Evolutionary conservation across 1,140 invertebrate genomes (phyloP), one percentile per base, ranked within the genome.

Genomic region (Philaenus spumarius): DNA sequence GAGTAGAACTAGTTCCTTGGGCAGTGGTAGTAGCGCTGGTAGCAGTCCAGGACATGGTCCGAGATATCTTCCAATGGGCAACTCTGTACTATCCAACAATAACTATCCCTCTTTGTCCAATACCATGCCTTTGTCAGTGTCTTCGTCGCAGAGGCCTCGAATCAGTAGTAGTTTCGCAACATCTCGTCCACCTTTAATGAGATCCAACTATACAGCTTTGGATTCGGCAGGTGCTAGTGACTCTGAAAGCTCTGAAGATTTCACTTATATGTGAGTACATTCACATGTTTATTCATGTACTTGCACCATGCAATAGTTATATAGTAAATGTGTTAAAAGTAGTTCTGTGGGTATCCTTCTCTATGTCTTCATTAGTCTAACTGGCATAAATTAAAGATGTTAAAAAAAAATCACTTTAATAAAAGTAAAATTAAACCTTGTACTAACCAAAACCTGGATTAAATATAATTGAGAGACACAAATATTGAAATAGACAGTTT

Each of bases 201-300:
- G 26, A 9, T 30, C 26, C 9, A 30, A 30, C 26, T 30, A 30
- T 9, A 30, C 75, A 0, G 78, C 75, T 66, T 63, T 83, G 58
- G 77, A 79, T 66, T 80, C 78, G 7, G 72, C 73, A 2, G 78
- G 77, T 15, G 75, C 79, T 1, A 77, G 76, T 56, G 76, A 78
- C 58, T 78, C 73, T 15, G 80, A 81, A 59, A 73, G 86, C 54
- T 80, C 79, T 0, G 83, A 85, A 52, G 83, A 85, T 55, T 55
- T 39, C 20, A 71, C 75, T 26, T 86, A 87, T 68, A 83, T 83
- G 80, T 85, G 71, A 79, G 81, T 79, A n/a, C n/a, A n/a, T n/a
- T n/a, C n/a, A n/a, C n/a, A n/a, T n/a, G n/a, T n/a, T n/a, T n/a
- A n/a, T n/a, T n/a, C n/a, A n/a, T 59, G 57, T 14, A 34, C 37